Percentiles rank a stretch among this genome's conserved stretches.
phyloP scores from a whole-genome alignment of 2,797 vertebrate genomes.

The Nannoperca obscura region DNA sequence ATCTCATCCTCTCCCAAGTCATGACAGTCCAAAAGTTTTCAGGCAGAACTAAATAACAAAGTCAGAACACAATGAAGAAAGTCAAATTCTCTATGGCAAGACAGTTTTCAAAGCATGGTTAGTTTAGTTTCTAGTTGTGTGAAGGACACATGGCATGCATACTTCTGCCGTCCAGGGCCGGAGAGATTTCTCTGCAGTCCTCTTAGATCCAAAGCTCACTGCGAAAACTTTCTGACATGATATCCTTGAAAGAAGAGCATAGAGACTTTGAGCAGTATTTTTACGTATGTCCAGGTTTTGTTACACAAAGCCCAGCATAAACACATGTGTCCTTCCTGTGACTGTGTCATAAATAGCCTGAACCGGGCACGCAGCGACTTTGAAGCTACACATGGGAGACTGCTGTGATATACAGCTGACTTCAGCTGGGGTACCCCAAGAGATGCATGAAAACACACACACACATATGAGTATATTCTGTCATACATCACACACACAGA shows the following conservation, averaged over 20 bases:
- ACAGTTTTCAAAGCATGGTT: slow-evolving; percentile 55
- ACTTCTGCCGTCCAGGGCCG: slow-evolving; percentile 40
- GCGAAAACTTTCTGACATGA: slow-evolving; percentile 53
- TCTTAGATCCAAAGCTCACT: slow-evolving; percentile 39
- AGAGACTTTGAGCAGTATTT: slow-evolving; percentile 55
- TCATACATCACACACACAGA: slow-evolving; percentile 58
- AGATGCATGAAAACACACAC: slow-evolving; percentile 77
- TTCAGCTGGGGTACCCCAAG: slow-evolving; percentile 74
- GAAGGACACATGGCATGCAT: slow-evolving; percentile 59
- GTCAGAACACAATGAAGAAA: slow-evolving; percentile 30
- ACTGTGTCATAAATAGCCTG: slow-evolving; percentile 83
- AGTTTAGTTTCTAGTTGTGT: slow-evolving; percentile 48
- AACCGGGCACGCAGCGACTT: slow-evolving; percentile 73
- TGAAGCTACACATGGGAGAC: slow-evolving; percentile 81
- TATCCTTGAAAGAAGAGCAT: slow-evolving; percentile 62
- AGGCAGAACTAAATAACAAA: slow-evolving; percentile 36
- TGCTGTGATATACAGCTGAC: slow-evolving; percentile 80
- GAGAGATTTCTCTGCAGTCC: slow-evolving; percentile 46
- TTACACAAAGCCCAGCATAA: slow-evolving; percentile 75
- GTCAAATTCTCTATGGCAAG: slow-evolving; percentile 46
- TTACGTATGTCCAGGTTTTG: slow-evolving; percentile 74
- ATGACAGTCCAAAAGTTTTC: slow-evolving; percentile 42
- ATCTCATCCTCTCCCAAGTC: slow-evolving; percentile 37
- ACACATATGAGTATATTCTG: slow-evolving; percentile 53
- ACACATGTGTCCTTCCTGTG: slow-evolving; percentile 79